These are phyloP conservation scores for Nemopilema nomurai DNA, from an alignment of 30 jellyfish, hydroid and myxozoan species.

Conservation along the genomic window DNA sequence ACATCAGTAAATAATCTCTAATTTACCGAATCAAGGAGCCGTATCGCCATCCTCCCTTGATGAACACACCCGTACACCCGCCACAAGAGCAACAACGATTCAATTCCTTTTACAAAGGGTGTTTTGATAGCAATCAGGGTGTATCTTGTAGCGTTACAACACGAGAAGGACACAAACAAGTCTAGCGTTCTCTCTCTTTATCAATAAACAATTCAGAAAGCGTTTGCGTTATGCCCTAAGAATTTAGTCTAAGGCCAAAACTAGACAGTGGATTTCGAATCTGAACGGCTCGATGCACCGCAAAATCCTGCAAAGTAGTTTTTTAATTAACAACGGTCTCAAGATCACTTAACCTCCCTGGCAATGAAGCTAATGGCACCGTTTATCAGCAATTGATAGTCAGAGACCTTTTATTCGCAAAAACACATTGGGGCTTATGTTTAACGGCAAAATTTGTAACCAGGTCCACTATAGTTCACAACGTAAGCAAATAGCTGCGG, in stretches of 20 bases:
- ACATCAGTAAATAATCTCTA: too few species aligned
- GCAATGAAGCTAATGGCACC: neutral
- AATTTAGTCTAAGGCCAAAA: neutral
- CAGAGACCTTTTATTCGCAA: neutral
- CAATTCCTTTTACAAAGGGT: too few species aligned
- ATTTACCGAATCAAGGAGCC: too few species aligned
- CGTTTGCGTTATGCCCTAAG: neutral
- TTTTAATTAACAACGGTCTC: neutral
- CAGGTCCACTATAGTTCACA: neutral
- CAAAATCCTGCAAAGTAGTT: neutral
- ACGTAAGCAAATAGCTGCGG: neutral
- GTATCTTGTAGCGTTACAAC: neutral
- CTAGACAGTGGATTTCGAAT: neutral
- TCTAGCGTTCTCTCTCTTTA: neutral
- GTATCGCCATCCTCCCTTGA: too few species aligned
- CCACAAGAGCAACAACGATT: too few species aligned
- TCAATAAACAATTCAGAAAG: neutral
- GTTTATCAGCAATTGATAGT: neutral
- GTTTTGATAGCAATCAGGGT: neutral
- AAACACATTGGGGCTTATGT: neutral
- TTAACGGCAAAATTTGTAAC: neutral
- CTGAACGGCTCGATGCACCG: neutral
- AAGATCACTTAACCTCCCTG: neutral
- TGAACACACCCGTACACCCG: too few species aligned
- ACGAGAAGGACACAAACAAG: neutral